These are phyloP conservation scores for Osedax frankpressi DNA, from an alignment of 2,888 invertebrate genomes.

Conservation along the genomic window DNA sequence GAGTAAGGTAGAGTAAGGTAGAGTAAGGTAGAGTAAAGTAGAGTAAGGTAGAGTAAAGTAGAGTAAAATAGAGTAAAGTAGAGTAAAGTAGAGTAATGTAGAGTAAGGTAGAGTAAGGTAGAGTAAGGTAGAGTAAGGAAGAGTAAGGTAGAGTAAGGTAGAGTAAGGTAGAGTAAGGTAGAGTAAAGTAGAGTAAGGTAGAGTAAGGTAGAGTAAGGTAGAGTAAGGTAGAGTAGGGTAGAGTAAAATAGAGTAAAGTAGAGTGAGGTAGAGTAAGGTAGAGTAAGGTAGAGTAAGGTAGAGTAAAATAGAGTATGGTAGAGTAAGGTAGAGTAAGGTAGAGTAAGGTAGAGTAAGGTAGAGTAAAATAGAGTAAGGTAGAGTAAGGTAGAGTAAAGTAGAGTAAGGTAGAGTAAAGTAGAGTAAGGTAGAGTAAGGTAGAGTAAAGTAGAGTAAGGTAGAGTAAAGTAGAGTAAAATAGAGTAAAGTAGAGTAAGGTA, in stretches of 20 bases:
- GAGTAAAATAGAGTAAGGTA: neutral
- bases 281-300: neutral
- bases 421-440: neutral
- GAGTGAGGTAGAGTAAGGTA: neutral
- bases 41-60: neutral
- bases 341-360: neutral
- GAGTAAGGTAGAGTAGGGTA: neutral
- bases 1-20: neutral
- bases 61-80: neutral
- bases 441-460: neutral
- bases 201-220: neutral
- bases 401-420: neutral
- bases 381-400: neutral
- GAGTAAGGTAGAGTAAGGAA: neutral
- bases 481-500: neutral
- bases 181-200: neutral
- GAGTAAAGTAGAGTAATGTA: neutral
- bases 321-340: neutral
- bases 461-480: neutral
- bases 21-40: neutral
- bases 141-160: neutral
- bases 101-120: neutral
- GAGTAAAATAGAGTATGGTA: no score
- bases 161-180: neutral
- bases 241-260: neutral